Base-by-base conservation (phyloP, 64 coral and sea anemone species). In the Montipora foliosa region DNA sequence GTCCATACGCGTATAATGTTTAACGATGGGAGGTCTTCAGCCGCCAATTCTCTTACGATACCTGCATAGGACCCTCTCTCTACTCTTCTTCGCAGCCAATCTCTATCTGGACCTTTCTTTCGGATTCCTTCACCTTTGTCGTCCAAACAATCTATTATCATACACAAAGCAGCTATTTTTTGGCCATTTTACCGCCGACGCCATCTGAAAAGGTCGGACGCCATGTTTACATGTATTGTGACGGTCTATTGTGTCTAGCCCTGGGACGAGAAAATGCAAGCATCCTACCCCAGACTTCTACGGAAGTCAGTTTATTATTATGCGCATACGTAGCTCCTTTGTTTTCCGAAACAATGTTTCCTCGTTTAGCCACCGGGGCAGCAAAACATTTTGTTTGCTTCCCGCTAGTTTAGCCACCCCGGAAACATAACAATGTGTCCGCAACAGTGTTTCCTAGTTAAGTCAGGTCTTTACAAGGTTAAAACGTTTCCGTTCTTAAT, bases 31-130 rank as follows among this genome's bases (percentile, higher is more conserved):
- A 37, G 37, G 37, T 37, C 37, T 37, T 37, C 37, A 37, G 37
- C 37, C 1, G 37, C 37, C 37, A 37, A 37, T 37, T 37, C 37
- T 37, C 37, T 37, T 77, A 77, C 9, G 10, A 77, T 77, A 49
- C 8, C 75, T 46, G 75, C 12, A 77, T 49, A 77, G 75, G 75
- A 77, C 11, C 75, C 75, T 77, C 75, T 77, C 46, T 49, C 75
- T 15, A 13, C 75, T 77, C 75, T 77, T 77, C 72, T 75, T 75
- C 72, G 11, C 15, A 87, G 25, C 60, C 44, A 87, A 87, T 67
- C 62, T 70, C 57, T 87, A 25, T 45, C 83, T 87, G 83, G 83
- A 8, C 83, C 62, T 87, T 87, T 87, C 83, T 87, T 87, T 70
- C 11, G 21, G 61, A 87, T 14, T 59, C 83, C 61, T 87, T 87